Evolutionary conservation across 2,888 invertebrate species (phyloP), one percentile per base, ranked within the genome.

Genomic region (Phoronis australis): DNA sequence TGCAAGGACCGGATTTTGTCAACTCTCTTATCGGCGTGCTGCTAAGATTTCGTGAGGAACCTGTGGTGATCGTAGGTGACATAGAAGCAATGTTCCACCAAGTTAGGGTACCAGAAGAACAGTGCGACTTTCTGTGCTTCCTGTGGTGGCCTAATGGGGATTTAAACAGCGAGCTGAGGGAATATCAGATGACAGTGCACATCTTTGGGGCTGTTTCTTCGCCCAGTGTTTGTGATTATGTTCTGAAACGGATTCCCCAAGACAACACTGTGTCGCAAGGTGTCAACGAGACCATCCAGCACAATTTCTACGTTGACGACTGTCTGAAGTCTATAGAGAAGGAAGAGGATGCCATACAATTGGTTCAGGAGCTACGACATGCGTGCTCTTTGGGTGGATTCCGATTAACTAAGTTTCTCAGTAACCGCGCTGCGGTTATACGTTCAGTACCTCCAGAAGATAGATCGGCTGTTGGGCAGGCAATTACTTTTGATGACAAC

Each of bases 41-140:
- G n/a, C 41, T 45, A n/a, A 22, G 45, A n/a, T n/a, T n/a, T n/a
- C n/a, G n/a, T n/a, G n/a, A n/a, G n/a, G 42, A 23, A 6, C 9
- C 42, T 6, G 23, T 42, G 27, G 48, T 22, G n/a, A 3, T 55
- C 22, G 47, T 39, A 22, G 42, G 48, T 18, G 50, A 55, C 25
- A 45, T 53, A 3, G 46, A 53, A 24, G 25, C 15, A 5, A 52
- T 55, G 55, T 55, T 46, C 23, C 42, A 52, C 43, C 46, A 49
- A 25, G 40, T 54, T 37, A 3, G 24, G 2, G 54, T 54, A 1
- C 6, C 21, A 24, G n/a, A 21, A 41, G 35, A 46, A 31, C 45
- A 54, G 23, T n/a, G 49, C 26, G 38, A 52, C 40, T 50, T 24
- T 23, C 40, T 52, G 5, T 39, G 49, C 2, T 54, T 52, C 41